These are phyloP conservation scores for Drosophila jambulina DNA, from an alignment of 1,140 invertebrate species.

Conservation along the genomic window DNA sequence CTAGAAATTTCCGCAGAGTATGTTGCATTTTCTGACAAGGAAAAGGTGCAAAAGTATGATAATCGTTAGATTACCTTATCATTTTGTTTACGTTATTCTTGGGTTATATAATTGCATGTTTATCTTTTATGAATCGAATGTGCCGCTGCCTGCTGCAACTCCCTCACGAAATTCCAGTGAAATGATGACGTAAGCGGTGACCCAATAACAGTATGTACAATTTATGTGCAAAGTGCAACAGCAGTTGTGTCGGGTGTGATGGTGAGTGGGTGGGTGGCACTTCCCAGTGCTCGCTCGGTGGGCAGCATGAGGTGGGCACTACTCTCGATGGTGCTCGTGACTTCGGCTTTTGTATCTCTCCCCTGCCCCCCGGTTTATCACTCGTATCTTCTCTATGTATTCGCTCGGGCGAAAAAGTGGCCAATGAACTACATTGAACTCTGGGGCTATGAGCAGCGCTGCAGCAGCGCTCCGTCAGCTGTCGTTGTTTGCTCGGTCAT, in stretches of 20 bases:
- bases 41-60: not conserved
- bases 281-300: slow-evolving; percentile 34
- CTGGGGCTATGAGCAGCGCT: slow-evolving; percentile 44
- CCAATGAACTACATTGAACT: slow-evolving; percentile 81
- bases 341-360: slow-evolving; percentile 73
- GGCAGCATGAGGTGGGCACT: slow-evolving; percentile 30
- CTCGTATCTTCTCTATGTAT: slow-evolving; percentile 43
- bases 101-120: slow-evolving; percentile 44
- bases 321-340: slow-evolving; percentile 67
- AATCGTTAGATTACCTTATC: slow-evolving; percentile 6
- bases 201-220: slow-evolving; percentile 72
- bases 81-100: slow-evolving; percentile 17
- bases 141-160: slow-evolving; percentile 30
- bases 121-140: slow-evolving; percentile 59
- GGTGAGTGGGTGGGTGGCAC: slow-evolving; percentile 9
- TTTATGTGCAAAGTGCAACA: slow-evolving; percentile 47
- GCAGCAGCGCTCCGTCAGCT: slow-evolving; percentile 58
- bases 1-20: slow-evolving; percentile 4
- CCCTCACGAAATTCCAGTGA: slow-evolving; percentile 67
- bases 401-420: slow-evolving; percentile 71
- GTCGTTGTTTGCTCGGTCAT: slow-evolving; percentile 62
- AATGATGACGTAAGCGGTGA: slow-evolving; percentile 78
- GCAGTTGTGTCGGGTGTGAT: slow-evolving; percentile 8
- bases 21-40: not conserved
- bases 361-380: slow-evolving; percentile 39